These are phyloP conservation scores for Lasioglossum morio DNA, from an alignment of 2,888 invertebrate species.

Conservation along the genomic window DNA sequence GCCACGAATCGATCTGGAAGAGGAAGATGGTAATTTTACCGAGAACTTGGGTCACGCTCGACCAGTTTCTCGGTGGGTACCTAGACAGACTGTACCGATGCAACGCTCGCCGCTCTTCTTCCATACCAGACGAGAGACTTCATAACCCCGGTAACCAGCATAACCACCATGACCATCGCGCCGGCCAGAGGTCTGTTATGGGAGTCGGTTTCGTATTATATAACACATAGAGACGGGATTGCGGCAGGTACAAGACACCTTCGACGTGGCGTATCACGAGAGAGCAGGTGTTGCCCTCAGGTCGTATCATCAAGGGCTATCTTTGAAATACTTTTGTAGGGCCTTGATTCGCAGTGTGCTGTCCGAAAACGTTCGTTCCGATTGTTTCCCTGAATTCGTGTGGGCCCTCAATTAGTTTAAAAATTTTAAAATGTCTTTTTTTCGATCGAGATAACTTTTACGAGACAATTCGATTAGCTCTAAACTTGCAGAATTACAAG, in stretches of 20 bases:
- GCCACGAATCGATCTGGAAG: background rate
- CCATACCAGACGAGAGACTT: slow-evolving; percentile 66
- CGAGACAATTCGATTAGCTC: too few species aligned
- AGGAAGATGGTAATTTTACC: slow-evolving; percentile 43
- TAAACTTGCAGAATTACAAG: too few species aligned
- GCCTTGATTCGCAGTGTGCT: background rate
- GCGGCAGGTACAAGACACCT: slow-evolving; percentile 43
- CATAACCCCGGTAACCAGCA: slow-evolving; percentile 71
- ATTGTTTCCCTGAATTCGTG: background rate
- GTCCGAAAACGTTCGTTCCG: background rate
- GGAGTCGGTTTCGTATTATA: slow-evolving; percentile 65
- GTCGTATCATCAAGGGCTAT: slow-evolving; percentile 69
- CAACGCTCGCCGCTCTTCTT: slow-evolving; percentile 65
- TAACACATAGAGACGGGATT: slow-evolving; percentile 61
- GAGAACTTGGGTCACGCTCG: slow-evolving; percentile 46
- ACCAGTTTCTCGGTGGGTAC: slow-evolving; percentile 37
- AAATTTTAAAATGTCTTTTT: background rate
- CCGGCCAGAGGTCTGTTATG: slow-evolving; percentile 42
- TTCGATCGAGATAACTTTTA: too few species aligned
- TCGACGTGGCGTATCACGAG: slow-evolving; percentile 69
- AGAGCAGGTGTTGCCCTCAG: slow-evolving; percentile 73
- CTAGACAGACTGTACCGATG: slow-evolving; percentile 61
- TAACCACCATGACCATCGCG: slow-evolving; percentile 64
- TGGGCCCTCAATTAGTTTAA: background rate
- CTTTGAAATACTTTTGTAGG: slow-evolving; percentile 40